Evolutionary conservation across 2,797 vertebrate species (phyloP).

Genomic region (Dermochelys coriacea): DNA sequence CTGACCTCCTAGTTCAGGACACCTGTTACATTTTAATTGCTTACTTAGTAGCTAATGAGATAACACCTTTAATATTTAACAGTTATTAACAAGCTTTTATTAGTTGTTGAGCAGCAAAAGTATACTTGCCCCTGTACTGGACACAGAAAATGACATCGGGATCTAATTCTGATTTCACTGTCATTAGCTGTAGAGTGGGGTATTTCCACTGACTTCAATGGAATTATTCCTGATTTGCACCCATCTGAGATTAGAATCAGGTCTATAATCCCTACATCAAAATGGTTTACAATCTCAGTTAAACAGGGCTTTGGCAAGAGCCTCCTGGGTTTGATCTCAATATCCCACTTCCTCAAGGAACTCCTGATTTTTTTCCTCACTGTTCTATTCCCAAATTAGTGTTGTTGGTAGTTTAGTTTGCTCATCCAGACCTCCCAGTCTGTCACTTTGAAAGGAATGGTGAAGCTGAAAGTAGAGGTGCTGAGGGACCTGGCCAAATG

Average conservation of each 20-base stretch:
- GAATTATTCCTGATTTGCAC: background rate
- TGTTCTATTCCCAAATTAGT: background rate
- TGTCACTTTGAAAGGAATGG: background rate
- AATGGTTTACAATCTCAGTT: background rate
- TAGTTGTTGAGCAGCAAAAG: background rate
- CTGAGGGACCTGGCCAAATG: accelerated
- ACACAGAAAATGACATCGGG: accelerated
- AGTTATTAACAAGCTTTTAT: background rate
- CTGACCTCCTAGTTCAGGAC: background rate
- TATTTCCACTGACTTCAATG: background rate
- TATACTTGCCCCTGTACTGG: background rate
- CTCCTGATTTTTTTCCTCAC: too few relatives aligned
- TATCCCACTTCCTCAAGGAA: background rate
- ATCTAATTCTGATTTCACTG: background rate
- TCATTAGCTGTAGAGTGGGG: accelerated
- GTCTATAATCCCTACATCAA: background rate
- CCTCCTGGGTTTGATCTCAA: background rate
- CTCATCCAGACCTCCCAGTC: background rate
- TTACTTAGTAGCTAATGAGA: background rate
- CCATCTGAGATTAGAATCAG: background rate
- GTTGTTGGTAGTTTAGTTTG: too few relatives aligned
- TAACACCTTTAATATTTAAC: background rate
- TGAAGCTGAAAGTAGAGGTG: background rate
- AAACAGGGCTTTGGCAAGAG: background rate
- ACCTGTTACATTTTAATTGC: background rate